Evolutionary conservation across 2,113 vertebrate species (phyloP), one percentile per base, ranked within the genome.

Genomic region (Oryzias celebensis): DNA sequence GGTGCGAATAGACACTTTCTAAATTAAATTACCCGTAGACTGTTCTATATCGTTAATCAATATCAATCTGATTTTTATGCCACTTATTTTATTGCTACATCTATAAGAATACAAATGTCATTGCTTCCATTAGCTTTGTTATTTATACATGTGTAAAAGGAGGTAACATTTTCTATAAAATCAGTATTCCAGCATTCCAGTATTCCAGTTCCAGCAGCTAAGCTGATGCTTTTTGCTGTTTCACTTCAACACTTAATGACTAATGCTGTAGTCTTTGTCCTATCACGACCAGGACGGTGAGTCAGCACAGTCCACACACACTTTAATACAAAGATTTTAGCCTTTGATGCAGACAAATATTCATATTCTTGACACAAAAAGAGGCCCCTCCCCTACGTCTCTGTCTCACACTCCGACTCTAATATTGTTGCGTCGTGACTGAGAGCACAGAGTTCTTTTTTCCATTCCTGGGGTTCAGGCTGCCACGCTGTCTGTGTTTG

Each of bases 211-310:
- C 77, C 58, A 55, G 57, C 62, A 65, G 36, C 42, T 70, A 59
- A 45, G 24, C 66, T n/a, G 13, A 48, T 22, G 18, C 69, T 75
- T 52, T 24, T 67, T 20, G 13, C 48, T 26, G 17, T 71, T 75
- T 52, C 17, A 4, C 72, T 76, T 79, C 52, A 55, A 56, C 62
- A 52, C 78, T 50, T 75, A 63, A 87, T 73, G 74, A 85, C 76
- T 81, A 72, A 87, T 76, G 74, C 81, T 84, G 86, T 84, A 86
- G 88, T 78, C 73, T 82, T 68, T 77, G 83, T 81, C 84, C 75
- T 82, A 81, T 89, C 82, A 81, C 80, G 68, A 87, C 83, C 83
- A 59, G 75, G 73, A 84, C 80, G 71, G 82, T 88, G 88, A 90
- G 82, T 88, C 85, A 87, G 83, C 86, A 83, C 70, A 77, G 62